A percentile compares a stretch with the other conserved stretches of the same genome.
phyloP scores from a whole-genome alignment of 2,888 invertebrate genomes.

The Acronicta alni region DNA sequence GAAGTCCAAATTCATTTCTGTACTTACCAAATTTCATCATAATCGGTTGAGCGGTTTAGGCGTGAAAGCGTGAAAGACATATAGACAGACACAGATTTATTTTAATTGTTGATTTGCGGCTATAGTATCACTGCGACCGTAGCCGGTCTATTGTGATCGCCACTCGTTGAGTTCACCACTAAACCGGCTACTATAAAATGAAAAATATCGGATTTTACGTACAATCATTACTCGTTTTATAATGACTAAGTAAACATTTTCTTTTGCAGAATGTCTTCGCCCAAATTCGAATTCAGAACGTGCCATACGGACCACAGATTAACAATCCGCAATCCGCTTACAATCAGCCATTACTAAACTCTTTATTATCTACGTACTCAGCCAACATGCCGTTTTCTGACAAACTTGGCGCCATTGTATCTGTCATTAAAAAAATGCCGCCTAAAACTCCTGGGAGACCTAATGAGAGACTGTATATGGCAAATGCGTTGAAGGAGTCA shows the following conservation, averaged over 20 bases:
- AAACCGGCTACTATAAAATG: too few relatives aligned
- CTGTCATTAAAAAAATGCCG: slow-evolving; percentile 59
- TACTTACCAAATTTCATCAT: too few relatives aligned
- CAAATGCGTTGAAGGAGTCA: slow-evolving; percentile 64
- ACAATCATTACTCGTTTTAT: too few relatives aligned
- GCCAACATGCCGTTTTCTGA: slow-evolving; percentile 55
- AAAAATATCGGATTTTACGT: too few relatives aligned
- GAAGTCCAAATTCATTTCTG: too few relatives aligned
- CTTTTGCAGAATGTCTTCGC: slow-evolving; percentile 39
- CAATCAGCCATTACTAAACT: slow-evolving; percentile 23
- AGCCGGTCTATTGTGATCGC: too few relatives aligned
- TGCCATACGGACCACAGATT: slow-evolving; percentile 23
- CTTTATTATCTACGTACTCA: slow-evolving; percentile 37
- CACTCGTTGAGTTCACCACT: too few relatives aligned
- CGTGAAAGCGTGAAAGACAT: too few relatives aligned
- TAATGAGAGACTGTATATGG: slow-evolving; percentile 58
- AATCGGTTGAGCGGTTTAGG: too few relatives aligned
- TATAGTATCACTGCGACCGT: too few relatives aligned
- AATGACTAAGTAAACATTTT: background rate
- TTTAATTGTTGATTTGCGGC: too few relatives aligned
- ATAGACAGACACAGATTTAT: too few relatives aligned
- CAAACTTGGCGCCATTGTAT: slow-evolving; percentile 54
- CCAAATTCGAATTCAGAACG: slow-evolving; percentile 22
- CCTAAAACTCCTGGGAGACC: slow-evolving; percentile 41
- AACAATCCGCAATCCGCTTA: slow-evolving; percentile 6